Percentiles rank a stretch among this genome's conserved stretches.
Conservation (phyloP, 1,140 invertebrate species). For the Drosophila neocordata region DNA sequence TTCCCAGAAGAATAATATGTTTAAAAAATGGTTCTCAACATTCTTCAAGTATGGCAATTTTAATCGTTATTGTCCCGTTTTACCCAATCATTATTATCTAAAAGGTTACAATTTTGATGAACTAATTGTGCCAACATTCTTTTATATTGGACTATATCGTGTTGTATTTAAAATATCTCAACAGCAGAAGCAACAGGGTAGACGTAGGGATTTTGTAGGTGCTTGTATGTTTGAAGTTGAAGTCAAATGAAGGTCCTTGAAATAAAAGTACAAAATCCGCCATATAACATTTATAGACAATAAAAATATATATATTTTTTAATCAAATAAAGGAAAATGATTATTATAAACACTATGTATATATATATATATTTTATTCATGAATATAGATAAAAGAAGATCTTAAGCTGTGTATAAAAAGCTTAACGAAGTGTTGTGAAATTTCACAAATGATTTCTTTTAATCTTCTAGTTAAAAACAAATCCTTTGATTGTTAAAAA, state of each 20-base stretch:
- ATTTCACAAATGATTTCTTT: not conserved
- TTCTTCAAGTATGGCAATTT: conserved; percentile 36
- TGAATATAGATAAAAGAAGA: too few relatives aligned
- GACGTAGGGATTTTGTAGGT: conserved; percentile 18
- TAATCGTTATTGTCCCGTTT: conserved; percentile 23
- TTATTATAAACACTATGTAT: too few relatives aligned
- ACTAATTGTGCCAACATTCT: conserved; percentile 26
- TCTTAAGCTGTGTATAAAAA: too few relatives aligned
- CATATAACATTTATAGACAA: not conserved
- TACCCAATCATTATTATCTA: conserved; percentile 27
- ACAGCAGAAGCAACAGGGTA: not conserved
- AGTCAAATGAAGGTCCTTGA: conserved; percentile 24
- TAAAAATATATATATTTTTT: not conserved
- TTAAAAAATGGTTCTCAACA: conserved; percentile 42
- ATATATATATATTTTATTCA: too few relatives aligned
- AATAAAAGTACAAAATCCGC: not conserved
- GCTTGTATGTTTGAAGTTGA: conserved; percentile 21
- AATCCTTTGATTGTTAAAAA: too few relatives aligned
- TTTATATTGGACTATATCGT: conserved; percentile 30
- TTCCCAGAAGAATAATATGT: conserved; percentile 29
- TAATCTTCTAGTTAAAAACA: too few relatives aligned
- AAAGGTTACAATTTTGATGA: conserved; percentile 14
- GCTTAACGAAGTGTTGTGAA: not conserved
- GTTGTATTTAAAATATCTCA: conserved; percentile 23
- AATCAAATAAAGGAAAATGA: not conserved